These are phyloP conservation scores for Emmelina monodactyla DNA, from an alignment of 2,888 invertebrate genomes.

Conservation along the genomic window DNA sequence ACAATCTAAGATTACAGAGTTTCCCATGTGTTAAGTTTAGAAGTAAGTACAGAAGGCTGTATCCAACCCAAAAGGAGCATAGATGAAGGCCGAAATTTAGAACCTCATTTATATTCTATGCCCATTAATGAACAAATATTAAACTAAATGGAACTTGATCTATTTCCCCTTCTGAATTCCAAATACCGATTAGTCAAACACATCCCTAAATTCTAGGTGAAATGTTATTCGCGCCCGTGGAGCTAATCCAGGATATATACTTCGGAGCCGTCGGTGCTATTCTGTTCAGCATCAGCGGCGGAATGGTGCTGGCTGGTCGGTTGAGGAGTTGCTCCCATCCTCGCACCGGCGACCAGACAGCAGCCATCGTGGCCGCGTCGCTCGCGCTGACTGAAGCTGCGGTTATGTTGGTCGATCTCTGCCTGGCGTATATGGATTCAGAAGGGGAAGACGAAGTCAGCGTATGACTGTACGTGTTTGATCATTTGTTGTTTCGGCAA, in stretches of 20 bases:
- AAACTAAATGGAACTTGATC: too few relatives aligned
- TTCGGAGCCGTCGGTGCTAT: conserved; percentile 42
- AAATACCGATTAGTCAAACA: neutral
- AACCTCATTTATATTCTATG: too few relatives aligned
- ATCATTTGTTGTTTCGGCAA: neutral
- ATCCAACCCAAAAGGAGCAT: too few relatives aligned
- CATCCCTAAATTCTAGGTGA: conserved; percentile 40
- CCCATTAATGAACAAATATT: too few relatives aligned
- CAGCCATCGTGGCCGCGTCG: conserved; percentile 30
- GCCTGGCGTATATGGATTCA: conserved; percentile 51
- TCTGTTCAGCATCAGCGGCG: conserved; percentile 40
- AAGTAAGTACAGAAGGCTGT: too few relatives aligned
- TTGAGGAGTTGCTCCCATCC: conserved; percentile 25
- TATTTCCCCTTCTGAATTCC: too few relatives aligned
- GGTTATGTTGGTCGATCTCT: conserved; percentile 46
- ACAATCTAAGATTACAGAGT: too few relatives aligned
- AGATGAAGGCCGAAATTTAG: too few relatives aligned
- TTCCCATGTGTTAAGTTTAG: too few relatives aligned
- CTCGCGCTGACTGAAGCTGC: conserved; percentile 34
- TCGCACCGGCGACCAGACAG: conserved; percentile 36
- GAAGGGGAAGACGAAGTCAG: conserved; percentile 54
- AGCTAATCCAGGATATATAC: conserved; percentile 56
- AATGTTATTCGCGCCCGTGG: conserved; percentile 48
- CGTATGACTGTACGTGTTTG: conserved; percentile 29
- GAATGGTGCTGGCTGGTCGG: conserved; percentile 33